A percentile compares a stretch with the other conserved stretches of the same genome.
phyloP scores from a whole-genome alignment of 2,888 invertebrate species.

The Apeira syringaria region DNA sequence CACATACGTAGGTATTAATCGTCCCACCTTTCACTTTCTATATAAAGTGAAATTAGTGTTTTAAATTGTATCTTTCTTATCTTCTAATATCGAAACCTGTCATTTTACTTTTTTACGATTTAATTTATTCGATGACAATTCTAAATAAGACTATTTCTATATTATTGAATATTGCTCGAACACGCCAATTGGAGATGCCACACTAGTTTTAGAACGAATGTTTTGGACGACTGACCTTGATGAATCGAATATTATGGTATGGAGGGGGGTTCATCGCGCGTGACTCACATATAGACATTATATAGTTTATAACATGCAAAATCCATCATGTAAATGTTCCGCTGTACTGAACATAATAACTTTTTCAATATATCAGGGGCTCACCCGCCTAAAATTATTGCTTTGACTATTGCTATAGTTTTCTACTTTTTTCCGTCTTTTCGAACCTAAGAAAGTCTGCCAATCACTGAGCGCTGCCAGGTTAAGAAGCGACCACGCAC shows the following conservation, averaged over 20 bases:
- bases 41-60: background rate
- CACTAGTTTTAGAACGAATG: conserved; percentile 25
- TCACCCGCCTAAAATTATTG: too few relatives aligned
- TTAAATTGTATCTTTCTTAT: background rate
- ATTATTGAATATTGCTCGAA: too few relatives aligned
- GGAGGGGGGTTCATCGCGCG: conserved; percentile 16
- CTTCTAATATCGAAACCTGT: background rate
- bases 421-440: too few relatives aligned
- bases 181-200: conserved; percentile 6
- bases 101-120: conserved; percentile 4
- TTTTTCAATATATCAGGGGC: too few relatives aligned
- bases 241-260: conserved; percentile 14
- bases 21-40: conserved; percentile 1
- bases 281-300: conserved; percentile 24
- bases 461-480: too few relatives aligned
- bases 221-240: conserved; percentile 32
- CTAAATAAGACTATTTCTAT: conserved; percentile 10
- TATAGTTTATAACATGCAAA: too few relatives aligned
- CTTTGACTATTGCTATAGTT: too few relatives aligned
- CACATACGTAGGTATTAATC: background rate
- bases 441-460: too few relatives aligned
- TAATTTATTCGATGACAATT: conserved; percentile 21
- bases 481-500: too few relatives aligned
- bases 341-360: too few relatives aligned
- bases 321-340: too few relatives aligned